These are phyloP conservation scores for Onychorhynchus coronatus DNA, from an alignment of 2,113 vertebrate genomes.

Conservation along the genomic window DNA sequence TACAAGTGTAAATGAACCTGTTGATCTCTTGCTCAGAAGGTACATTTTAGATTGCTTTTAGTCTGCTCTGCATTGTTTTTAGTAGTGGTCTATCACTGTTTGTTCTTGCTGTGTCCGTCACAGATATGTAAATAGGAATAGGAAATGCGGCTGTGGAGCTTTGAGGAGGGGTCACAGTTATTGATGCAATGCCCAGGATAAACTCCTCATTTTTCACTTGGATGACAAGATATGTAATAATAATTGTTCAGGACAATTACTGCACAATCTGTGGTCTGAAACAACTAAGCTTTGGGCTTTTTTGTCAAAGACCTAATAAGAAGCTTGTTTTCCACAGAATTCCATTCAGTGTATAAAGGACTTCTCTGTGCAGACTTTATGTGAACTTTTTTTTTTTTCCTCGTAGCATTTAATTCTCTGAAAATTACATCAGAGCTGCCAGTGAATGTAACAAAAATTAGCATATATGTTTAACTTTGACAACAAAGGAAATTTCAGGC, in stretches of 20 bases:
- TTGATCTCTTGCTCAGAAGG: background rate
- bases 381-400: background rate
- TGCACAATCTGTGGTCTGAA: background rate
- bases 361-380: background rate
- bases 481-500: background rate
- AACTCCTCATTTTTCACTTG: background rate
- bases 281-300: background rate
- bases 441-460: background rate
- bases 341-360: background rate
- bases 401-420: background rate
- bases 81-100: fast-evolving
- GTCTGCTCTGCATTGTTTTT: background rate
- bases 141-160: background rate
- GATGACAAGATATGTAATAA: background rate
- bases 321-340: background rate
- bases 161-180: background rate
- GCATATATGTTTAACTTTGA: background rate
- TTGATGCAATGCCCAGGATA: background rate
- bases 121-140: background rate
- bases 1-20: background rate
- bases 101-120: background rate
- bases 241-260: background rate
- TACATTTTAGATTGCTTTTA: background rate
- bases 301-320: background rate
- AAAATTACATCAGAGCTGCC: background rate